Evolutionary conservation across 2,113 vertebrate genomes (phyloP).

Genomic region (Alethe diademata): DNA sequence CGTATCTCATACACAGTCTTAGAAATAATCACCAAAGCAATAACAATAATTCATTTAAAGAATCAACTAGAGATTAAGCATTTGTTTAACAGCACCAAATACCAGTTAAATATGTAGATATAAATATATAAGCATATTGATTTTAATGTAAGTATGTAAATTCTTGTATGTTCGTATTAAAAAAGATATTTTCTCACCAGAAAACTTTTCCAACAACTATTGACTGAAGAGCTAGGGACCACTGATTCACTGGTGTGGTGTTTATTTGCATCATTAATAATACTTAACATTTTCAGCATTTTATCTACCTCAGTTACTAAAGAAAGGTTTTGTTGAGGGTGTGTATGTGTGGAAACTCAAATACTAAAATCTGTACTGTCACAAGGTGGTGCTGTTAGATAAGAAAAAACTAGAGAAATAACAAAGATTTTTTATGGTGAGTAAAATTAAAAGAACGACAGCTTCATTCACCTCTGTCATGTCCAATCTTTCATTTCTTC

Average conservation of each 20-base stretch:
- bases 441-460: conserved; percentile 82
- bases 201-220: background rate
- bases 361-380: conserved; percentile 14
- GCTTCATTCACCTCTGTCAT: conserved; percentile 82
- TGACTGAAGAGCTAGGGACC: background rate
- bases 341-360: background rate
- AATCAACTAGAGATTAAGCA: background rate
- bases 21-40: background rate
- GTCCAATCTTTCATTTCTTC: conserved; percentile 72
- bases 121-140: background rate
- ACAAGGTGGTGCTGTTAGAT: conserved; percentile 86
- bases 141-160: background rate
- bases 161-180: background rate
- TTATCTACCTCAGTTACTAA: background rate
- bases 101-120: background rate
- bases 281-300: background rate
- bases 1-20: background rate
- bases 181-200: background rate
- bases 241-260: background rate
- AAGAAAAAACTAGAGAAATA: conserved; percentile 17
- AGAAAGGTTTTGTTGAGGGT: fast-evolving
- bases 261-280: background rate
- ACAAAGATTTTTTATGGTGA: conserved; percentile 71
- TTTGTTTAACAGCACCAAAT: background rate
- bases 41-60: background rate